A percentile compares a stretch with the other conserved stretches of the same genome.
These are phyloP conservation scores for Aricia agestis DNA, from an alignment of 1,140 invertebrate species.

Conservation along the genomic window DNA sequence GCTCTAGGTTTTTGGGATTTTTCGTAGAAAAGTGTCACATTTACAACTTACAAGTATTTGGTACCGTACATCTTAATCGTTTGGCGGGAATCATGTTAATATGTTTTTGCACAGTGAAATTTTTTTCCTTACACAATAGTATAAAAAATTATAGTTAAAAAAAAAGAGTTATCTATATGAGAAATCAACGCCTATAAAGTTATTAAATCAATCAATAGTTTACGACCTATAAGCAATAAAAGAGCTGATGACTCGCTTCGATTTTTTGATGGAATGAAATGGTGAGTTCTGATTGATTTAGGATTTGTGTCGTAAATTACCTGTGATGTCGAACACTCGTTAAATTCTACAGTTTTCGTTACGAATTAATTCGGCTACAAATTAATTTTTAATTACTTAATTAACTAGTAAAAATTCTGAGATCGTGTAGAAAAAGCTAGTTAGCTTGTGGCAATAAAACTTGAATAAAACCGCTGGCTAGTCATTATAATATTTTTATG, in stretches of 20 bases:
- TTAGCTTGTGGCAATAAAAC: background rate
- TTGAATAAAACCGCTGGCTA: background rate
- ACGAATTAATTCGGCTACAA: background rate
- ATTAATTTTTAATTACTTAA: slow-evolving; percentile 4
- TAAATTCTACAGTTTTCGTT: background rate
- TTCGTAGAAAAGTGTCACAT: background rate
- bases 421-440: background rate
- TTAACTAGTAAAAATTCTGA: background rate
- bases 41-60: background rate
- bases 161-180: background rate
- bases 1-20: background rate
- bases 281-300: slow-evolving; percentile 6
- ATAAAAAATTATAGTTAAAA: background rate
- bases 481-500: background rate
- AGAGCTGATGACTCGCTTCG: background rate
- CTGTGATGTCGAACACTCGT: background rate
- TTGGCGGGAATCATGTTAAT: no score
- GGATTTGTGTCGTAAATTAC: slow-evolving; percentile 7
- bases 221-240: slow-evolving; percentile 18
- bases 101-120: no score
- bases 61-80: no score
- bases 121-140: no score
- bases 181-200: slow-evolving; percentile 13
- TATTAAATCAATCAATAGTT: slow-evolving; percentile 19
- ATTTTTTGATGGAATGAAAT: slow-evolving; percentile 9